Base-by-base conservation (phyloP, 2,888 invertebrate species). In the Hofmannophila pseudospretella region DNA sequence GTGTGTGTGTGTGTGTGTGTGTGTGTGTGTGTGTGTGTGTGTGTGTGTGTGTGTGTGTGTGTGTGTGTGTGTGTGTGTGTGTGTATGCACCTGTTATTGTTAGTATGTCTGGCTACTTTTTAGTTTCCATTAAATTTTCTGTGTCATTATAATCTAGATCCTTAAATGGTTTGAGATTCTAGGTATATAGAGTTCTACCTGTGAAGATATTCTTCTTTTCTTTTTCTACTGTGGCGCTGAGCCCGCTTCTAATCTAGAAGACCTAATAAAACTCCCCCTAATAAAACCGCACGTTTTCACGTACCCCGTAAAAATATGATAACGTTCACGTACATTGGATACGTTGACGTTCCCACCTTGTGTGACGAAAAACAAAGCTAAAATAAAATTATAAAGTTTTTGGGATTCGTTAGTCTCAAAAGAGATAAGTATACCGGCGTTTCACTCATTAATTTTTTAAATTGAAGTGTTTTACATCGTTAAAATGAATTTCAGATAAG, bases 231-330 rank as follows among this genome's bases (percentile, higher is more conserved):
- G n/a, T n/a, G 34, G 14, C 19, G 8, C 19, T 42, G 39, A 36
- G 25, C 45, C 49, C 51, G 45, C 42, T 61, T 58, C 77, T 85
- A 86, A 85, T 85, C 84, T 84, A 82, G 76, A 68, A 65, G 71
- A 65, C 63, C 69, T 74, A 80, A 84, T 85, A 84, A 85, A 85
- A 75, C 62, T 54, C 59, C 60, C 68, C 67, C 66, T 74, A 76
- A 80, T 84, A 82, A 85, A 84, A 80, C 52, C 64, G 66, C 69
- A 66, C 77, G 69, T 81, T 84, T 84, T 81, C 84, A 82, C 79
- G 79, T 79, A 63, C 60, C 58, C 73, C 77, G 71, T 85, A 84
- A 86, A 84, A 85, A 81, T 82, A 82, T 86, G 85, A 84, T 86
- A 84, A 86, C 81, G 70, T 70, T 70, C 79, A 80, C 80, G 81